Evolutionary conservation across 1,140 invertebrate species (phyloP).

Genomic region (Aleiodes sp.): DNA sequence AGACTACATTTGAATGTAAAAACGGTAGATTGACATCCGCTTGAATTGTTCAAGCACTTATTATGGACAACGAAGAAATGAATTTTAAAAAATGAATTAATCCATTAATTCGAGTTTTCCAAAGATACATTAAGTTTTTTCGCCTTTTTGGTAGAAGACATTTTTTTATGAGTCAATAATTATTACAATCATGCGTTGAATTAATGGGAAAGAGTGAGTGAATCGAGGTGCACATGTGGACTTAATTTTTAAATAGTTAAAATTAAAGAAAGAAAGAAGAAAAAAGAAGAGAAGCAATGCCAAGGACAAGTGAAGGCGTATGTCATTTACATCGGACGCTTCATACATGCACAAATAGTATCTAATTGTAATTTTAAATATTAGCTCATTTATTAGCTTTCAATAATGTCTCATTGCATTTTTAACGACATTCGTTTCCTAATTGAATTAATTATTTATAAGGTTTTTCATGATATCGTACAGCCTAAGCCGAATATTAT

Average conservation of each 20-base stretch:
- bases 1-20: constrained; percentile 56
- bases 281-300: too few relatives aligned
- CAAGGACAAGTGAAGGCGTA: not conserved
- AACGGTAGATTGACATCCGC: constrained; percentile 34
- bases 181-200: not conserved
- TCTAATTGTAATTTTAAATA: not conserved
- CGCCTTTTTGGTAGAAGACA: not conserved
- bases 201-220: not conserved
- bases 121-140: not conserved
- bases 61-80: constrained; percentile 2
- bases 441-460: not conserved
- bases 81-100: not conserved
- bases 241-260: constrained; percentile 9
- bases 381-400: not conserved
- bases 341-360: not conserved
- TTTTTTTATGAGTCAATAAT: not conserved
- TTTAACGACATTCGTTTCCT: not conserved
- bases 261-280: not conserved
- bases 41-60: not conserved
- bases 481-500: too few relatives aligned
- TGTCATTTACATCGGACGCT: constrained; percentile 10
- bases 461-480: not conserved
- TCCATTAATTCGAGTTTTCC: not conserved
- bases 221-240: not conserved
- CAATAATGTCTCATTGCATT: not conserved